Evolutionary conservation across 2,888 invertebrate genomes (phyloP).

Genomic region (Phrixothrix hirtus): DNA sequence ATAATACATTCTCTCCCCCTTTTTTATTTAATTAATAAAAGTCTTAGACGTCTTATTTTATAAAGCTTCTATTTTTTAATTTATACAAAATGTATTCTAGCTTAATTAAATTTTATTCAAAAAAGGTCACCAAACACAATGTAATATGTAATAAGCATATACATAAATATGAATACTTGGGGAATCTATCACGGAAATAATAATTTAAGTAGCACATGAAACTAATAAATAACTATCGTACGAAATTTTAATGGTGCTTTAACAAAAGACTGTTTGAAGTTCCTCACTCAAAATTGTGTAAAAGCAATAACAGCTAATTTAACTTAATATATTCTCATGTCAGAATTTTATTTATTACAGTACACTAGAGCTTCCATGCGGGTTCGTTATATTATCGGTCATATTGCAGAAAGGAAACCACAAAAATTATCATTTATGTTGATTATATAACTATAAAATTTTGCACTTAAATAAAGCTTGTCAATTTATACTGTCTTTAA

Average conservation of each 20-base stretch:
- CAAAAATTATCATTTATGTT: slow-evolving; percentile 24
- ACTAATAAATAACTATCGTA: slow-evolving; percentile 25
- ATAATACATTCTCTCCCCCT: too few species aligned
- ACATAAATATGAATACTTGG: too few species aligned
- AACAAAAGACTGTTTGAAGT: slow-evolving; percentile 17
- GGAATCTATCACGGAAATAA: too few species aligned
- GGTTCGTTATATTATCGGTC: slow-evolving; percentile 24
- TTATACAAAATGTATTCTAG: too few species aligned
- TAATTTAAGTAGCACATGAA: slow-evolving; percentile 1
- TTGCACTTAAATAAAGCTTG: slow-evolving; percentile 12
- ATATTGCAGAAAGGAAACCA: slow-evolving; percentile 28
- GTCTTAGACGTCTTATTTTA: too few species aligned
- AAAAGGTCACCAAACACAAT: too few species aligned
- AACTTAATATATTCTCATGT: slow-evolving; percentile 29
- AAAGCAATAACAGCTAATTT: slow-evolving; percentile 29
- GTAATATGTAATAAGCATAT: too few species aligned
- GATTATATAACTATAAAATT: slow-evolving; percentile 20
- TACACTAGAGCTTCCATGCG: slow-evolving; percentile 29
- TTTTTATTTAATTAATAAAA: too few species aligned
- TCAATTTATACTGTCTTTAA: too few species aligned
- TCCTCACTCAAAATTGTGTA: slow-evolving; percentile 28
- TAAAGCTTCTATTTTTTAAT: too few species aligned
- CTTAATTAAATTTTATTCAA: too few species aligned
- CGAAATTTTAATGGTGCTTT: slow-evolving; percentile 19
- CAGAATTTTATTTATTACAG: slow-evolving; percentile 31